Evolutionary conservation across 2,888 invertebrate genomes (phyloP).

Genomic region (Falcaria lacertinaria): DNA sequence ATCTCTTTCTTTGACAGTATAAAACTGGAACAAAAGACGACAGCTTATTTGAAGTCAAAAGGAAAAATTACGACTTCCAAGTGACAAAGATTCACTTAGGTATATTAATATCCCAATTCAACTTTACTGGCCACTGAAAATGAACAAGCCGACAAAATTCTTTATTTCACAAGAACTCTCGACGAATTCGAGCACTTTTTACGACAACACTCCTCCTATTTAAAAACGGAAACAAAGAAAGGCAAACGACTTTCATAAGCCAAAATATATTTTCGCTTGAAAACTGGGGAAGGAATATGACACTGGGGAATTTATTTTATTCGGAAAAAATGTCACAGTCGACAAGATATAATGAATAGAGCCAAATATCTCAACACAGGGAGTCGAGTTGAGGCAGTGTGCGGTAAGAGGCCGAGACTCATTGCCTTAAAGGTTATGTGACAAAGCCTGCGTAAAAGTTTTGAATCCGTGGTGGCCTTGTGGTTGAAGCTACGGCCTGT

Average conservation of each 20-base stretch:
- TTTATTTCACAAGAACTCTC: background rate
- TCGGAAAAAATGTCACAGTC: conserved; percentile 21
- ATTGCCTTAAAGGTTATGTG: background rate
- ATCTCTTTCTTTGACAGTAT: no score
- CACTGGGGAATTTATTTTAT: conserved; percentile 25
- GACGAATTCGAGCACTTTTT: conserved; percentile 11
- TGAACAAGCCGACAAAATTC: background rate
- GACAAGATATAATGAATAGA: conserved; percentile 32
- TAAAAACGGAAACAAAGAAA: conserved; percentile 27
- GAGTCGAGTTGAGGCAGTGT: conserved; percentile 9
- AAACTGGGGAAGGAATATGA: conserved; percentile 30
- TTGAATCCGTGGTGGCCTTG: no score
- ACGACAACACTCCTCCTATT: conserved; percentile 19
- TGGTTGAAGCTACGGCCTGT: no score
- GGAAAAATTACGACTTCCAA: background rate
- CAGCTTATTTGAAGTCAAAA: background rate
- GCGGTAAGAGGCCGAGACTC: conserved; percentile 12
- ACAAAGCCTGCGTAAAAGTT: no score
- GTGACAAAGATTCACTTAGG: background rate
- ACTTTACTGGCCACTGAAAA: background rate
- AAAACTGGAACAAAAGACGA: no score
- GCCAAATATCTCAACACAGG: conserved; percentile 35
- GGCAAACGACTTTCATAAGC: conserved; percentile 26
- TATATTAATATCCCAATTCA: background rate
- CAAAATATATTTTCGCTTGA: conserved; percentile 25